phyloP scores from a whole-genome alignment of 2,113 vertebrate genomes.

The Ciconia maguari region DNA sequence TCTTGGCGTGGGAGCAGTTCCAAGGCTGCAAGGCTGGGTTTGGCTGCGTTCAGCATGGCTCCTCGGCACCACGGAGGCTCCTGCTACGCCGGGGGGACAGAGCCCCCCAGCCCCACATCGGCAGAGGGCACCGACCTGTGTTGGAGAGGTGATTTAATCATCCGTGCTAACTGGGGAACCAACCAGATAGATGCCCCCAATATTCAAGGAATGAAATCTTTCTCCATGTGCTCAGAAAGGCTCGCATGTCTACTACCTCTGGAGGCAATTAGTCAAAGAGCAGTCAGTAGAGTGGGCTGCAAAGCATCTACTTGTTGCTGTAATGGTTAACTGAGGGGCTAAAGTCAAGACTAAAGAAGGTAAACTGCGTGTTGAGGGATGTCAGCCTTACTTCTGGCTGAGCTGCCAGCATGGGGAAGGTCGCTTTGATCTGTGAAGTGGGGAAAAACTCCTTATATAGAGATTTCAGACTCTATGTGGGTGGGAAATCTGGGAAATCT shows the following conservation, averaged over 20 bases:
- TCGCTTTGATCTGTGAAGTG: background rate
- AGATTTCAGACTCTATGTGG: constrained; percentile 16
- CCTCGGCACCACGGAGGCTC: background rate
- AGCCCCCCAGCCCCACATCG: background rate
- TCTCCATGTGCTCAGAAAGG: background rate
- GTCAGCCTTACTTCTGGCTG: background rate
- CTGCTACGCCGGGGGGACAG: background rate
- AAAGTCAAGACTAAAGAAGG: background rate
- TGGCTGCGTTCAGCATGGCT: background rate
- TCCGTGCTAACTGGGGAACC: background rate
- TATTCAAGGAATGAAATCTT: too few species aligned
- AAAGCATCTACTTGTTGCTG: background rate
- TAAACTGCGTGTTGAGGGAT: background rate
- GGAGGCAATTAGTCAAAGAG: background rate
- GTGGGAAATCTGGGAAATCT: constrained; percentile 53
- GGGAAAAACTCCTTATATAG: background rate
- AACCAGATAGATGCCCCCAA: background rate
- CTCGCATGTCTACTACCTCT: rapidly evolving
- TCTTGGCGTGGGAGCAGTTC: constrained; percentile 18
- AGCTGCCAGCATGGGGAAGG: background rate
- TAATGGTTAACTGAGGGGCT: background rate
- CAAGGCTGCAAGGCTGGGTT: background rate
- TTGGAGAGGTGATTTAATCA: background rate
- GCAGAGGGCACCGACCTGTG: background rate
- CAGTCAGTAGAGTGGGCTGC: background rate